phyloP scores from a whole-genome alignment of 2,888 invertebrate genomes.

The Dryocosmus kuriphilus region DNA sequence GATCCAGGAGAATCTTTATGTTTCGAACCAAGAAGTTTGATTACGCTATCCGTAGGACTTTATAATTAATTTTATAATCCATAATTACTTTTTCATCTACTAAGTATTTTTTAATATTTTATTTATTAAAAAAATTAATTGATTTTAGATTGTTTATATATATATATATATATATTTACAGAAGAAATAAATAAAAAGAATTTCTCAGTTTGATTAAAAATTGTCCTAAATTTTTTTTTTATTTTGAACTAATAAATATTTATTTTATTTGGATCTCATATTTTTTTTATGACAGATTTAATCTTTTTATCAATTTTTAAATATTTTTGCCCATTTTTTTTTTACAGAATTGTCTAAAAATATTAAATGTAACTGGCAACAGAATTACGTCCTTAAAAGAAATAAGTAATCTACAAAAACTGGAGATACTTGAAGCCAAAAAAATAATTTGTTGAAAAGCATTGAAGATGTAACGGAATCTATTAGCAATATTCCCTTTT shows the following conservation, averaged over 20 bases:
- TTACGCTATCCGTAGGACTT: slow-evolving; percentile 80
- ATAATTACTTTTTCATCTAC: not conserved
- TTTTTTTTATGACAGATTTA: not conserved
- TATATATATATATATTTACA: not conserved
- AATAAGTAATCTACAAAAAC: slow-evolving; percentile 79
- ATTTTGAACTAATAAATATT: not conserved
- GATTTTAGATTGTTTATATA: not conserved
- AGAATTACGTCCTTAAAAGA: slow-evolving; percentile 80
- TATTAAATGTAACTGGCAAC: slow-evolving; percentile 83
- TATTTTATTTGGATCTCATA: not conserved
- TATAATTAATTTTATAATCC: slow-evolving; percentile 5
- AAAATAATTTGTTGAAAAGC: slow-evolving; percentile 81
- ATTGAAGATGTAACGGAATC: slow-evolving; percentile 80
- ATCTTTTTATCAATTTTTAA: not conserved
- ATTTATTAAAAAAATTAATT: not conserved
- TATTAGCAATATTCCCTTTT: slow-evolving; percentile 79
- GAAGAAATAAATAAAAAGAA: too few relatives aligned
- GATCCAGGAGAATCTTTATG: slow-evolving; percentile 81
- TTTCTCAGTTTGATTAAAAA: too few relatives aligned
- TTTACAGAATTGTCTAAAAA: slow-evolving; percentile 79
- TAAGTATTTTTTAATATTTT: not conserved
- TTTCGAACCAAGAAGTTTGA: slow-evolving; percentile 83
- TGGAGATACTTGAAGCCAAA: slow-evolving; percentile 81
- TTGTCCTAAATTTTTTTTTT: too few relatives aligned
- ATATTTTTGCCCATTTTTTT: not conserved